Evolutionary conservation across 2,888 invertebrate genomes (phyloP).

Genomic region (Rhagonycha fulva): DNA sequence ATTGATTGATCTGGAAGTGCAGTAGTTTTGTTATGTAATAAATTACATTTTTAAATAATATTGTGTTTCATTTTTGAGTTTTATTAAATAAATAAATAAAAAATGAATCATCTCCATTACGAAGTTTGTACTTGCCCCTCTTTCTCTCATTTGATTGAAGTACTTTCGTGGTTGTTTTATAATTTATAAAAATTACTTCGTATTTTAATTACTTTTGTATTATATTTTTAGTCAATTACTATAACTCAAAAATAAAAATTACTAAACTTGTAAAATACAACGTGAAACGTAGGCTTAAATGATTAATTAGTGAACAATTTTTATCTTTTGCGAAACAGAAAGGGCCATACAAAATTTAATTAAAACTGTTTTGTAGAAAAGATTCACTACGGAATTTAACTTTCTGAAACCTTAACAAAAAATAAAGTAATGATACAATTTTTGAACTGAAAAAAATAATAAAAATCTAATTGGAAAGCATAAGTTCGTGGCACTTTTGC

Average conservation of each 20-base stretch:
- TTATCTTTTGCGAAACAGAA: neutral
- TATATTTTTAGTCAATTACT: neutral
- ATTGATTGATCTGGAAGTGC: slow-evolving; percentile 37
- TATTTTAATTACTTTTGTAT: neutral
- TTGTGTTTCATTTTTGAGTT: neutral
- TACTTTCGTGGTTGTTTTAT: neutral
- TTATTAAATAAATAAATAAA: too few species aligned
- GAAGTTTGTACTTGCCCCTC: too few species aligned
- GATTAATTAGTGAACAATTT: neutral
- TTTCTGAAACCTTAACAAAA: neutral
- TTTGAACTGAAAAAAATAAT: neutral
- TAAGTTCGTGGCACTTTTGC: neutral
- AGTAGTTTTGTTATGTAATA: neutral
- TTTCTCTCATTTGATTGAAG: neutral
- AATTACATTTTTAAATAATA: neutral
- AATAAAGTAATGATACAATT: neutral
- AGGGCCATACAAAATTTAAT: neutral
- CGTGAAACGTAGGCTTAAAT: neutral
- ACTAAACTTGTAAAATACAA: neutral
- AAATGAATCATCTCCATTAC: too few species aligned
- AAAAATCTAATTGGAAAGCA: neutral
- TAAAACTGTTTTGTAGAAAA: neutral
- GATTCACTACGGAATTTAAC: neutral
- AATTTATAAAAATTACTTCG: neutral
- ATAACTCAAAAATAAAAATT: neutral